Conservation (phyloP, 1,140 invertebrate genomes). For the Drosophila sproati region DNA sequence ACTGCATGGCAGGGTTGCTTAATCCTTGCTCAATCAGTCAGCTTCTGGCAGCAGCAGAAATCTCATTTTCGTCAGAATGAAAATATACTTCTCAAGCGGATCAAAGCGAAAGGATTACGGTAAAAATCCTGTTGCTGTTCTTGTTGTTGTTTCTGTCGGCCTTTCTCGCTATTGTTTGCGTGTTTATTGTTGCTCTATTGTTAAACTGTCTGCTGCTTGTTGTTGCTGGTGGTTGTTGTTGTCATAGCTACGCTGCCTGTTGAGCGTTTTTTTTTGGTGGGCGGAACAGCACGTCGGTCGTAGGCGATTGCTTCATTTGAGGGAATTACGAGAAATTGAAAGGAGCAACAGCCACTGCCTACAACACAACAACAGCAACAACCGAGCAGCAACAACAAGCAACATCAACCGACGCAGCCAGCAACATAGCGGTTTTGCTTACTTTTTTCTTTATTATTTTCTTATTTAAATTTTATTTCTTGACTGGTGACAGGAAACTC, state of each 20-base stretch:
- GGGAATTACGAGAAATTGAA: slow-evolving; percentile 77
- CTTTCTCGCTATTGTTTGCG: slow-evolving; percentile 18
- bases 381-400: slow-evolving; percentile 8
- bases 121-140: slow-evolving; percentile 69
- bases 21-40: slow-evolving; percentile 74
- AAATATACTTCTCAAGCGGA: slow-evolving; percentile 80
- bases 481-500: slow-evolving; percentile 66
- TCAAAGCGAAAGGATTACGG: slow-evolving; percentile 82
- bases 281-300: slow-evolving; percentile 62
- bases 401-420: slow-evolving; percentile 9
- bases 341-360: slow-evolving; percentile 53
- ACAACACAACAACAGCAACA: slow-evolving; percentile 17
- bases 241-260: slow-evolving; percentile 16
- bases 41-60: slow-evolving; percentile 40
- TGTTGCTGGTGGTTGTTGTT: slow-evolving; percentile 21
- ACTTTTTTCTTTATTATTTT: slow-evolving; percentile 56
- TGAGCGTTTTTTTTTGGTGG: slow-evolving; percentile 51
- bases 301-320: slow-evolving; percentile 70
- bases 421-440: slow-evolving; percentile 69
- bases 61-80: slow-evolving; percentile 79
- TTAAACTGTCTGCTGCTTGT: slow-evolving; percentile 34
- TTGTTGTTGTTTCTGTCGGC: slow-evolving; percentile 36
- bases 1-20: slow-evolving; percentile 44
- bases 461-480: slow-evolving; percentile 73
- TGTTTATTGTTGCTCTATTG: slow-evolving; percentile 59